A percentile compares a stretch with the other conserved stretches of the same genome.
These are phyloP conservation scores for Microplitis deprimator DNA, from an alignment of 2,888 invertebrate genomes.

Conservation along the genomic window DNA sequence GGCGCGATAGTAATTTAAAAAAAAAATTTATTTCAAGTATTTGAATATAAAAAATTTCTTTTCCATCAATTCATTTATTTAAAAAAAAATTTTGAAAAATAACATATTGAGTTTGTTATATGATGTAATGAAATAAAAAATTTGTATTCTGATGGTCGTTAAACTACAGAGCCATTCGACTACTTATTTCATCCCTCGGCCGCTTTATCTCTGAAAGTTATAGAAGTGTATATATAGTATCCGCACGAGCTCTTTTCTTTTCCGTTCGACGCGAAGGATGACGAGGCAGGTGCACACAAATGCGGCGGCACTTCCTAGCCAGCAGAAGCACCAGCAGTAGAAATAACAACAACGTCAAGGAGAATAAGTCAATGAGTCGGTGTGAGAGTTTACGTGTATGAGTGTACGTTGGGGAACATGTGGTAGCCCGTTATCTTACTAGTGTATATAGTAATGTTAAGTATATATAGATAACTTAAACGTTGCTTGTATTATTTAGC, in stretches of 20 bases:
- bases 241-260: conserved; percentile 12
- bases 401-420: conserved; percentile 8
- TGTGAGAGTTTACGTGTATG: conserved; percentile 31
- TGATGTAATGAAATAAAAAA: too few relatives aligned
- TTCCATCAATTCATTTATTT: too few relatives aligned
- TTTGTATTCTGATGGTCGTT: too few relatives aligned
- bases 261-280: conserved; percentile 53
- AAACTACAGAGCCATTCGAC: neutral
- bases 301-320: conserved; percentile 61
- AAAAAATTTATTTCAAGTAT: too few relatives aligned
- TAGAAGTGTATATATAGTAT: conserved; percentile 15
- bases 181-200: neutral
- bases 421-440: conserved; percentile 1
- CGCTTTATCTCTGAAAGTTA: neutral
- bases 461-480: conserved; percentile 37
- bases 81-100: too few relatives aligned
- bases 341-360: conserved; percentile 38
- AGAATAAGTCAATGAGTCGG: conserved; percentile 26
- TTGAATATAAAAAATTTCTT: too few relatives aligned
- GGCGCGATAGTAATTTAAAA: too few relatives aligned
- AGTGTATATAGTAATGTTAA: conserved; percentile 54
- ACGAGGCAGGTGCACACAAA: conserved; percentile 64
- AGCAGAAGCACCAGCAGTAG: conserved; percentile 47
- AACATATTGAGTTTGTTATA: too few relatives aligned
- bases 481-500: conserved; percentile 60